These are phyloP conservation scores for Elegia similella DNA, from an alignment of 2,888 invertebrate genomes.

Conservation along the genomic window DNA sequence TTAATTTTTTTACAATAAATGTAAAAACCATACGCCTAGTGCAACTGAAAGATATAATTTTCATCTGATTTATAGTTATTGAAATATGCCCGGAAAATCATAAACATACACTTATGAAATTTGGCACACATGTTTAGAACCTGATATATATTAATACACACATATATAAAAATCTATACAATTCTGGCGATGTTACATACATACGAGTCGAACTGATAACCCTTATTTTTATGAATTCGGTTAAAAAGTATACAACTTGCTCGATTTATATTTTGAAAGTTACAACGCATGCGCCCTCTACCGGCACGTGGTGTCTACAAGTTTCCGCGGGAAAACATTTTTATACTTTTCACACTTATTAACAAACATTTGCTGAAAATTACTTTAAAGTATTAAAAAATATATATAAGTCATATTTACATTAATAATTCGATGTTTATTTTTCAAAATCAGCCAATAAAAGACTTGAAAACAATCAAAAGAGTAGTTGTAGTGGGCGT, in stretches of 20 bases:
- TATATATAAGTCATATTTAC: not conserved
- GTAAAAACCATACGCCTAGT: no score
- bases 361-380: not conserved
- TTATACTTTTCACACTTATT: not conserved
- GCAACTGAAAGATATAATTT: no score
- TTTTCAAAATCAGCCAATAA: not conserved
- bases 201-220: no score
- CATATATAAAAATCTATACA: no score
- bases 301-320: constrained; percentile 31
- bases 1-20: no score
- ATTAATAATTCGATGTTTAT: not conserved
- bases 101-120: no score
- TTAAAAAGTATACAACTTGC: not conserved
- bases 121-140: no score
- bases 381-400: not conserved
- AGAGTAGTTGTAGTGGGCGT: constrained; percentile 36
- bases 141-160: no score
- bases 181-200: no score
- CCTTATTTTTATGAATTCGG: no score
- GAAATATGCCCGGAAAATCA: no score
- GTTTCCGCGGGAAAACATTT: constrained; percentile 26
- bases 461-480: not conserved
- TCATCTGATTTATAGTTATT: no score
- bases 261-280: constrained; percentile 2
- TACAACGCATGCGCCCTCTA: constrained; percentile 39